A percentile compares a stretch with the other conserved stretches of the same genome.
Evolutionary conservation across 2,113 vertebrate species (phyloP).

Genomic region (Saimiri boliviensis): DNA sequence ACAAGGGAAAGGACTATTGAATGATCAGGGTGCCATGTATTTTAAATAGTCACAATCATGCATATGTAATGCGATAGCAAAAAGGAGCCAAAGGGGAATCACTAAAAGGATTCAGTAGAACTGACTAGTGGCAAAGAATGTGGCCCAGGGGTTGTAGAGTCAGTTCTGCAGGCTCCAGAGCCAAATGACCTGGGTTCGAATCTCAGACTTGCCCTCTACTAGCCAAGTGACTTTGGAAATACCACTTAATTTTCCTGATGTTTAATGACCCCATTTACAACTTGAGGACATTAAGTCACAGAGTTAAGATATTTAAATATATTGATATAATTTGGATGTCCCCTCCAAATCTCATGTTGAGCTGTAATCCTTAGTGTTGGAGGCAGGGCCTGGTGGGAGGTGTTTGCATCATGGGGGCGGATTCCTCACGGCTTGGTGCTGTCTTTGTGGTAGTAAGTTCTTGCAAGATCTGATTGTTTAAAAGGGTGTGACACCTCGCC

Average conservation of each 20-base stretch:
- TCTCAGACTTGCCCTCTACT: neutral
- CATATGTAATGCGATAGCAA: neutral
- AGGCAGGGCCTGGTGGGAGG: too few species aligned
- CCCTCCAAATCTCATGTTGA: too few species aligned
- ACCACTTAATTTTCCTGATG: neutral
- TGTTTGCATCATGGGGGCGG: too few species aligned
- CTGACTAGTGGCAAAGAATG: neutral
- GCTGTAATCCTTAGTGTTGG: too few species aligned
- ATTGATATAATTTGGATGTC: neutral
- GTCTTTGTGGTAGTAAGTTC: too few species aligned
- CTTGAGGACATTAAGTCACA: neutral
- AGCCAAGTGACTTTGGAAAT: neutral
- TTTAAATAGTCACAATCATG: neutral
- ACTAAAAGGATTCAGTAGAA: neutral
- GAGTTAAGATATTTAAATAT: neutral
- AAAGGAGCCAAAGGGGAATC: neutral
- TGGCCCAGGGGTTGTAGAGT: too few species aligned
- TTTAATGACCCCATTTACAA: neutral
- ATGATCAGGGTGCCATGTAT: too few species aligned
- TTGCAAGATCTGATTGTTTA: too few species aligned
- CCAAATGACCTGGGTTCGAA: neutral
- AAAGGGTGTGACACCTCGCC: too few species aligned
- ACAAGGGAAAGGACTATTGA: neutral
- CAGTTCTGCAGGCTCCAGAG: neutral
- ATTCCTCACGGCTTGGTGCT: too few species aligned